Evolutionary conservation across 2,797 vertebrate species (phyloP).

Genomic region (Neosilurus mollespiculum): DNA sequence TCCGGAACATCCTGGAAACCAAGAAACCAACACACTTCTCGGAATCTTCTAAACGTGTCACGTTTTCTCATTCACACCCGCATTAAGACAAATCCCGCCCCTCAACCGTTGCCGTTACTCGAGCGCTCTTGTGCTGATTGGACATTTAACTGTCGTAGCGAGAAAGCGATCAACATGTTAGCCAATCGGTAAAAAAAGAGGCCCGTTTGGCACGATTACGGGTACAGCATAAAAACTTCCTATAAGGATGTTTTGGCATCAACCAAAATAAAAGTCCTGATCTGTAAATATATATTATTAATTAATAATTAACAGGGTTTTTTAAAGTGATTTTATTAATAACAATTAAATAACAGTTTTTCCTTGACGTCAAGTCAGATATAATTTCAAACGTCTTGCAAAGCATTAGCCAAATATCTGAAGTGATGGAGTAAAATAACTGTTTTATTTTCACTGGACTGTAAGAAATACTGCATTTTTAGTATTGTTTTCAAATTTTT

Average conservation of each 20-base stretch:
- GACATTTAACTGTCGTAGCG: not conserved
- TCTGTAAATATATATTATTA: too few relatives aligned
- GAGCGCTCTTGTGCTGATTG: not conserved
- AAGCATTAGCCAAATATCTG: too few relatives aligned
- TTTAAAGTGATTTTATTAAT: not conserved
- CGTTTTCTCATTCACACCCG: not conserved
- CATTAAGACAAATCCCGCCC: not conserved
- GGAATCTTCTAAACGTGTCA: not conserved
- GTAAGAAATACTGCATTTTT: too few relatives aligned
- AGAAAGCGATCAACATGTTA: not conserved
- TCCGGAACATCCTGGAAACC: fast-evolving
- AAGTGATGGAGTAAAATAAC: too few relatives aligned
- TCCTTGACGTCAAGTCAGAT: too few relatives aligned
- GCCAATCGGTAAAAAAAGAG: not conserved
- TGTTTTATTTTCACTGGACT: too few relatives aligned
- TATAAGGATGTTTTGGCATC: not conserved
- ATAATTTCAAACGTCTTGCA: too few relatives aligned
- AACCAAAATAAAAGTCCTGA: constrained; percentile 12
- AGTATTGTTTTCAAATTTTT: too few relatives aligned
- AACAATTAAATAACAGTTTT: too few relatives aligned
- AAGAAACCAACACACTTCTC: constrained; percentile 9
- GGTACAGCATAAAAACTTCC: not conserved
- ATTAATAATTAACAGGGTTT: not conserved
- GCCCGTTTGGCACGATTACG: not conserved
- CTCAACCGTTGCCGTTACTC: fast-evolving